Evolutionary conservation across 2,113 vertebrate genomes (phyloP), one percentile per base, ranked within the genome.

Genomic region (Perca flavescens): DNA sequence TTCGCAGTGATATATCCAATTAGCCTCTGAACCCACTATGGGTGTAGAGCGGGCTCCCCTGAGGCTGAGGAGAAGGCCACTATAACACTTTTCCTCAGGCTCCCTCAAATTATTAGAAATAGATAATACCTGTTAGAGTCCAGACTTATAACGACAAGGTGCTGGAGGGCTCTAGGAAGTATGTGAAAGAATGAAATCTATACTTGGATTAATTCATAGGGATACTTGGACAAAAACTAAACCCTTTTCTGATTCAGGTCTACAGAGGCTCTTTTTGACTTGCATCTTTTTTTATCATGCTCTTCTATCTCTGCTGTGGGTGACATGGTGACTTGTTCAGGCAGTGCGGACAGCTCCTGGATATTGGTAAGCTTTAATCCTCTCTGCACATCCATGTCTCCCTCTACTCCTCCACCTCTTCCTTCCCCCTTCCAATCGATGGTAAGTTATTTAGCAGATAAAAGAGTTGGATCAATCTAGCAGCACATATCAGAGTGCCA

Each of bases 401-500:
- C 84, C 83, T 76, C 68, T 31, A 82, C 66, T 57, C 78, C 75
- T 4, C 80, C 77, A 53, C 82, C 73, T 57, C 84, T 65, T 58
- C 46, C 80, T n/a, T 60, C 77, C 80, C 71, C 70, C 11, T 10
- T 75, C 88, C 91, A 93, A 93, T 95, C 93, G 89, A 95, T 95
- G 89, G 86, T 93, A 94, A 94, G 93, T 95, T 94, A 95, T 95
- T 95, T 94, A 95, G 94, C 89, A 93, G 92, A 94, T 95, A 94
- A 94, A 95, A 92, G 92, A 92, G 80, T 88, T 79, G 86, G 90
- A 93, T 94, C 91, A 94, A 94, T 94, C 88, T 83, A 89, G 89
- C 86, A 88, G 80, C 88, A 90, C 86, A 91, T 91, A 93, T 93
- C 86, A 94, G 83, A 89, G 85, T 80, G 86, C 89, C 88, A 89